Conservation (phyloP, 30 jellyfish, hydroid and myxozoan genomes). For the Aurelia aurita complex sp. Pacific region DNA sequence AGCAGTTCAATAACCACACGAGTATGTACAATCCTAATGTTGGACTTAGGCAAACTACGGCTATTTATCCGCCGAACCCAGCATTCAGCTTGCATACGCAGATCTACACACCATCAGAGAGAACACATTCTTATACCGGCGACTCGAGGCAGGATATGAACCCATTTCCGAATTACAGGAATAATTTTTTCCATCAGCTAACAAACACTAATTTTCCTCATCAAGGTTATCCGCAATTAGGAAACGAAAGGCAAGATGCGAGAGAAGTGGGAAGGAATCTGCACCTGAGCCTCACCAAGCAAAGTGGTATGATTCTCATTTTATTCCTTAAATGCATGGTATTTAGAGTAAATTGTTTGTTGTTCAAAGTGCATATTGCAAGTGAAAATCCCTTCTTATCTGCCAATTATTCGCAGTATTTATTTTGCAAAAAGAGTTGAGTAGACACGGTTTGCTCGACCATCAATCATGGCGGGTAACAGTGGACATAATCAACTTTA, state of each 20-base stretch:
- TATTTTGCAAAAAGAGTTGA: background rate
- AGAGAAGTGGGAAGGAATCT: conserved; percentile 67
- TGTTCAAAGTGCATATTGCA: background rate
- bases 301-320: conserved; percentile 47
- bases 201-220: conserved; percentile 54
- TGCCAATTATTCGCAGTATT: background rate
- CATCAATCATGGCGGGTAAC: conserved; percentile 47
- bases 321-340: background rate
- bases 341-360: background rate
- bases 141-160: conserved; percentile 51
- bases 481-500: conserved; percentile 1
- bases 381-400: background rate
- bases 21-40: conserved; percentile 52
- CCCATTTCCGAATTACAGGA: conserved; percentile 66
- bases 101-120: conserved; percentile 71
- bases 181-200: conserved; percentile 63
- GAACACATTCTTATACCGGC: conserved; percentile 53
- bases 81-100: conserved; percentile 72
- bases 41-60: conserved; percentile 66
- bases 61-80: conserved; percentile 67
- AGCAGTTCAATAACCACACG: conserved; percentile 54
- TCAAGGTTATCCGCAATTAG: conserved; percentile 67
- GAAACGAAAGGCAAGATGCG: conserved; percentile 66
- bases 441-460: conserved; percentile 25
- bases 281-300: conserved; percentile 66